Percentiles rank a stretch among this genome's conserved stretches.
phyloP scores from a whole-genome alignment of 2,888 invertebrate species.

The Agrochola litura region DNA sequence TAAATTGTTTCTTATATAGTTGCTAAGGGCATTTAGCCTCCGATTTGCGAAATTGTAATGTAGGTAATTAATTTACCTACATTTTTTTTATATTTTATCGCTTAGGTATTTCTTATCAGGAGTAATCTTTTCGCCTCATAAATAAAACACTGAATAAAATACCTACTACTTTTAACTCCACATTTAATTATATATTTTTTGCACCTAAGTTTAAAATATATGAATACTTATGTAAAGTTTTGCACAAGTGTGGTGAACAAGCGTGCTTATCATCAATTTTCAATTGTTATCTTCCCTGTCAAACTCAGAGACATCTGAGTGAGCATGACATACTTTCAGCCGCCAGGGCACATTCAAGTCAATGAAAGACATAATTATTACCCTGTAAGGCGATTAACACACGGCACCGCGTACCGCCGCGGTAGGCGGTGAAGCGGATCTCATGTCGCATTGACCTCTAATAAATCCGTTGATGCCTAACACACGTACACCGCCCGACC shows the following conservation, averaged over 20 bases:
- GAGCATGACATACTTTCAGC: no score
- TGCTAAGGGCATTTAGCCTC: constrained; percentile 14
- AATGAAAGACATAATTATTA: no score
- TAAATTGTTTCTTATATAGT: constrained; percentile 24
- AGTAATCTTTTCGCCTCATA: constrained; percentile 12
- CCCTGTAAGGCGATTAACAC: no score
- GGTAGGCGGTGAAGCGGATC: no score
- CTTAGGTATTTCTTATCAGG: neutral
- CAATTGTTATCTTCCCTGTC: neutral
- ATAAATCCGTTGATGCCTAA: no score
- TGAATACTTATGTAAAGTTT: neutral
- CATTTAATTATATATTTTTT: neutral
- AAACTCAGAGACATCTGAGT: no score
- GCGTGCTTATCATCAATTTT: neutral
- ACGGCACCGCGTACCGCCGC: no score
- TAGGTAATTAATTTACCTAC: neutral
- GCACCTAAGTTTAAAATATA: no score
- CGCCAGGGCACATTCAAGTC: no score
- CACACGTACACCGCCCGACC: no score
- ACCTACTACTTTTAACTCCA: neutral
- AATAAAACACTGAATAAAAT: neutral
- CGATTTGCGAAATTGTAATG: neutral
- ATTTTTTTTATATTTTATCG: neutral
- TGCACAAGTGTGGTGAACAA: neutral
- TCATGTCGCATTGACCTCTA: no score